These are phyloP conservation scores for Trigoniulus corallinus DNA, from an alignment of 1,140 invertebrate species.

Conservation along the genomic window DNA sequence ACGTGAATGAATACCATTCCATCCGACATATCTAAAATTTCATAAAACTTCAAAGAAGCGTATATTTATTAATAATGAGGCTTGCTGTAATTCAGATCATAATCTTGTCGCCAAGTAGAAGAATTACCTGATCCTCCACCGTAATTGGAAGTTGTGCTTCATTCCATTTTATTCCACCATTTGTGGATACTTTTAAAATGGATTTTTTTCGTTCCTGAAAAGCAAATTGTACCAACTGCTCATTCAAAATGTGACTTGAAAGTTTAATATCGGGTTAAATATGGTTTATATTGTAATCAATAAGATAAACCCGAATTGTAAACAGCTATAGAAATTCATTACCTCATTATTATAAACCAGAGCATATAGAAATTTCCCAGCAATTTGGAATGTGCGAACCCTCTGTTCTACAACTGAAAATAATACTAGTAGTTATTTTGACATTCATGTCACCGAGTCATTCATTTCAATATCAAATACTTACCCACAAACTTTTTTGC, in stretches of 20 bases:
- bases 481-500: neutral
- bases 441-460: neutral
- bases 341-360: neutral
- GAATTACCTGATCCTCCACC: neutral
- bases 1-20: slow-evolving; percentile 6
- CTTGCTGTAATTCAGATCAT: too few relatives aligned
- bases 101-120: too few relatives aligned
- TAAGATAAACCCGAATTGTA: neutral
- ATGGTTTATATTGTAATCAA: neutral
- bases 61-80: neutral
- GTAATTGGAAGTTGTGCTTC: neutral
- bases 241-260: neutral
- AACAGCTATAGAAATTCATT: neutral
- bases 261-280: neutral
- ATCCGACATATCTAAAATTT: slow-evolving; percentile 4
- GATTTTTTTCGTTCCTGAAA: neutral
- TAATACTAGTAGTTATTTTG: neutral
- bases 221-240: neutral
- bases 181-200: neutral
- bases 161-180: neutral
- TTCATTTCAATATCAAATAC: neutral
- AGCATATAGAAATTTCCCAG: neutral
- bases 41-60: slow-evolving; percentile 1
- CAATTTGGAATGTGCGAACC: neutral
- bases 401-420: neutral